A percentile compares a stretch with the other conserved stretches of the same genome.
These are phyloP conservation scores for Heliornis fulica DNA, from an alignment of 2,113 vertebrate species.

Conservation along the genomic window DNA sequence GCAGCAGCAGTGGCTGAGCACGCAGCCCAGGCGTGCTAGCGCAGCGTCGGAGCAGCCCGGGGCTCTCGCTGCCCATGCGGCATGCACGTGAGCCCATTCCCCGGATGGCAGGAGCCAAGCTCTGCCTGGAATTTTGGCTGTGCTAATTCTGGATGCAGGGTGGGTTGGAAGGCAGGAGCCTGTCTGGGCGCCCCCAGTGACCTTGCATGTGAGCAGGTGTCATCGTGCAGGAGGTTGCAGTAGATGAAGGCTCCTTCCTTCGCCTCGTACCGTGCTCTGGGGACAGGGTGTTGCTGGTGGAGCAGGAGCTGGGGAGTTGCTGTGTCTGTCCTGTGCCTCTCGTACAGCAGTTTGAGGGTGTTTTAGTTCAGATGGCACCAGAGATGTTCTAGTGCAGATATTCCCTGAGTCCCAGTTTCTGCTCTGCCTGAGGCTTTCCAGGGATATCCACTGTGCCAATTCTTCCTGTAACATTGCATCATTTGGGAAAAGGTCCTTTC, in stretches of 20 bases:
- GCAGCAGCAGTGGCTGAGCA: fast-evolving
- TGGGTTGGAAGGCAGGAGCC: fast-evolving
- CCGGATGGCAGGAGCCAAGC: neutral
- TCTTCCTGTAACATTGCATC: neutral
- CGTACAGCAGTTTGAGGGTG: neutral
- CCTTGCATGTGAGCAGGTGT: neutral
- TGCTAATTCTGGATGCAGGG: neutral
- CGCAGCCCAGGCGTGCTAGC: neutral
- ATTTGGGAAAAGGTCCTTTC: neutral
- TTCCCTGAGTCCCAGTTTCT: neutral
- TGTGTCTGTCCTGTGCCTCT: neutral
- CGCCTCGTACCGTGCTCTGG: fast-evolving
- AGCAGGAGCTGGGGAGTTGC: neutral
- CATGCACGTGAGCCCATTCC: neutral
- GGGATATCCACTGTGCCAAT: neutral
- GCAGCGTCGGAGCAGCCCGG: fast-evolving
- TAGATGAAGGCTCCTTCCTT: neutral
- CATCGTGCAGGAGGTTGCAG: neutral
- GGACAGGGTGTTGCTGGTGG: neutral
- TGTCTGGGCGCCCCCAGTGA: fast-evolving
- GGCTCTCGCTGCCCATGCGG: neutral
- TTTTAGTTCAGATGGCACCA: neutral
- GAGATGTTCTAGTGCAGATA: fast-evolving
- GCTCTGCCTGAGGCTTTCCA: neutral
- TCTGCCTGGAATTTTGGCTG: conserved; percentile 11